Conservation (phyloP, 2,113 vertebrate species). For the Rhynchopsitta pachyrhyncha region DNA sequence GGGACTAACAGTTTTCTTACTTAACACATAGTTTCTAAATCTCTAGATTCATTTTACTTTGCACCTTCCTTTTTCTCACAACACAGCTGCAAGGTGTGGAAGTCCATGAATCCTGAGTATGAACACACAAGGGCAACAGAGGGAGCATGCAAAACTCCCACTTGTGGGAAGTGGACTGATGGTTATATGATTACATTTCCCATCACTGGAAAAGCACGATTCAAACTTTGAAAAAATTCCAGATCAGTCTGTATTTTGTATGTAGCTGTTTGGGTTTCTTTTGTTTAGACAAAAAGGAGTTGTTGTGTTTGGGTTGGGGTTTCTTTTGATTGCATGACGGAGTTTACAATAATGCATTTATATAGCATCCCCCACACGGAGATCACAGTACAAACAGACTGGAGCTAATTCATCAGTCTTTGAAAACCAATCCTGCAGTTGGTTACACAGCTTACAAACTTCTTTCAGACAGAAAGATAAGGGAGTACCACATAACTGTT, state of each 20-base stretch:
- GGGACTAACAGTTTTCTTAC: neutral
- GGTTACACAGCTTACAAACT: neutral
- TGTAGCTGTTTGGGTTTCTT: neutral
- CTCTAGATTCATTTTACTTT: neutral
- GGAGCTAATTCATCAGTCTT: neutral
- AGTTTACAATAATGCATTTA: neutral
- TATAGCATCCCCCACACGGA: neutral
- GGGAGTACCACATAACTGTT: neutral
- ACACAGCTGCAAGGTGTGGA: neutral
- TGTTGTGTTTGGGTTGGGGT: neutral
- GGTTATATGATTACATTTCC: neutral
- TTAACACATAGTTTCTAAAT: neutral
- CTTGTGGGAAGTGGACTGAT: neutral
- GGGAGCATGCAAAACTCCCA: accelerated
- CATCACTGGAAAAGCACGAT: neutral
- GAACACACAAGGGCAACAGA: neutral
- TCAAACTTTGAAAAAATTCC: neutral
- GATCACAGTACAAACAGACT: neutral
- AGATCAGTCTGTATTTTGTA: neutral
- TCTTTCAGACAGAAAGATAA: neutral
- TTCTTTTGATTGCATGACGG: neutral
- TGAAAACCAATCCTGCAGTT: neutral
- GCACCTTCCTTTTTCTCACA: neutral
- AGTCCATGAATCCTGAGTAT: neutral
- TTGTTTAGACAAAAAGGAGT: neutral